Evolutionary conservation across 2,888 invertebrate genomes (phyloP).

Genomic region (Trissolcus brochymenae): DNA sequence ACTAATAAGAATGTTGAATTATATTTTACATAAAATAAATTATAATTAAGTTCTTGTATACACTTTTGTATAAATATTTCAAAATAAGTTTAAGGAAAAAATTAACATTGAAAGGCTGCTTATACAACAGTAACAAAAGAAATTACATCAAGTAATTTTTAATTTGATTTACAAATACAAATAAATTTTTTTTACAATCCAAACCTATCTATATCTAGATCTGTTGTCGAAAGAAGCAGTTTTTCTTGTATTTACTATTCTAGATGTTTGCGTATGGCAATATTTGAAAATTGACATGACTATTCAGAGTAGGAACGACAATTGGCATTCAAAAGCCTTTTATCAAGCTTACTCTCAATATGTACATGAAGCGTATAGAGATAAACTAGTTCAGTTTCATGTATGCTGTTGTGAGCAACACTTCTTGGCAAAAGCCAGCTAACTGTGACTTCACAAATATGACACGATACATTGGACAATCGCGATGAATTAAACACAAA

Average conservation of each 20-base stretch:
- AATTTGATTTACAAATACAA: too few species aligned
- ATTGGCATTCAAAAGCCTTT: constrained; percentile 35
- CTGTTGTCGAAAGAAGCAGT: too few species aligned
- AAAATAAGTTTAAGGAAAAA: too few species aligned
- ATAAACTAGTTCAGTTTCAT: constrained; percentile 21
- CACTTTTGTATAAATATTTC: too few species aligned
- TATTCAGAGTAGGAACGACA: constrained; percentile 24
- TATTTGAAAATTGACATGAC: constrained; percentile 15
- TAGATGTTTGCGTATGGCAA: constrained; percentile 8
- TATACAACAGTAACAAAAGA: too few species aligned
- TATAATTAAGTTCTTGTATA: too few species aligned
- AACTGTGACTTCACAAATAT: background rate
- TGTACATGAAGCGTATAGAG: constrained; percentile 6
- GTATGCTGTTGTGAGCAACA: constrained; percentile 11
- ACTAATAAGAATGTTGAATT: too few species aligned
- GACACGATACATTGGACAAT: background rate
- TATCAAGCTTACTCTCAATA: constrained; percentile 12
- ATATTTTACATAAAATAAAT: too few species aligned
- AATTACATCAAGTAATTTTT: background rate
- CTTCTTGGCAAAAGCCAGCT: background rate
- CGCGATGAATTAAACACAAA: constrained; percentile 3
- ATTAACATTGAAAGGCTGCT: too few species aligned
- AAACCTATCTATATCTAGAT: too few species aligned
- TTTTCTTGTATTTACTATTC: constrained; percentile 1
- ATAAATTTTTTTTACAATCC: too few species aligned